These are phyloP conservation scores for Allolobophora icterica DNA, from an alignment of 2,888 invertebrate genomes.

Conservation along the genomic window DNA sequence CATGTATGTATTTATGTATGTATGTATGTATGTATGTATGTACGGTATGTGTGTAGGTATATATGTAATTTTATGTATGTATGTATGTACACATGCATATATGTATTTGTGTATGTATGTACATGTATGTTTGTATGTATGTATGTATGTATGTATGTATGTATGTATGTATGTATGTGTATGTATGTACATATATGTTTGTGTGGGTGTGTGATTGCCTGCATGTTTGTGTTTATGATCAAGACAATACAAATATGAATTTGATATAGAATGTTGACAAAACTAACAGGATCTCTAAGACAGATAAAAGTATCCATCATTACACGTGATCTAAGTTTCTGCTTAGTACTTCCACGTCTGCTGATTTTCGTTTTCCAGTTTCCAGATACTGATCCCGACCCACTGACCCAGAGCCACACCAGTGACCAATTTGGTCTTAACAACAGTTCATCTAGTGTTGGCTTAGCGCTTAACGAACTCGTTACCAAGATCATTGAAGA, in stretches of 20 bases:
- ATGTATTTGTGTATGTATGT: too few species aligned
- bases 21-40: too few species aligned
- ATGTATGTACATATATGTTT: too few species aligned
- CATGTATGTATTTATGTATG: too few species aligned
- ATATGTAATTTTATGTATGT: too few species aligned
- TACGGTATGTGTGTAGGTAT: too few species aligned
- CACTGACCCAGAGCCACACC: not conserved
- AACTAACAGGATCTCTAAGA: not conserved
- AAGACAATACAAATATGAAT: not conserved
- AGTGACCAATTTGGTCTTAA: constrained; percentile 20
- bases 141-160: too few species aligned
- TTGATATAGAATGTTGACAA: not conserved
- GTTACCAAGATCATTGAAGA: constrained; percentile 58
- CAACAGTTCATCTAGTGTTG: constrained; percentile 40
- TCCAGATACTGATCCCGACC: not conserved
- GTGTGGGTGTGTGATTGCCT: too few species aligned
- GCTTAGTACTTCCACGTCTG: not conserved
- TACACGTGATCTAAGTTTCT: not conserved
- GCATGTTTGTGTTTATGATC: too few species aligned
- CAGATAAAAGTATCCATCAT: not conserved
- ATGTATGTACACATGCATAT: too few species aligned
- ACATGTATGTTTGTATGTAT: too few species aligned
- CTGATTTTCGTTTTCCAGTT: not conserved
- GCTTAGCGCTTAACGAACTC: constrained; percentile 55
- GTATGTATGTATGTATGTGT: too few species aligned